These are phyloP conservation scores for Notarius lentiginosus DNA, from an alignment of 2,113 vertebrate species.

Conservation along the genomic window DNA sequence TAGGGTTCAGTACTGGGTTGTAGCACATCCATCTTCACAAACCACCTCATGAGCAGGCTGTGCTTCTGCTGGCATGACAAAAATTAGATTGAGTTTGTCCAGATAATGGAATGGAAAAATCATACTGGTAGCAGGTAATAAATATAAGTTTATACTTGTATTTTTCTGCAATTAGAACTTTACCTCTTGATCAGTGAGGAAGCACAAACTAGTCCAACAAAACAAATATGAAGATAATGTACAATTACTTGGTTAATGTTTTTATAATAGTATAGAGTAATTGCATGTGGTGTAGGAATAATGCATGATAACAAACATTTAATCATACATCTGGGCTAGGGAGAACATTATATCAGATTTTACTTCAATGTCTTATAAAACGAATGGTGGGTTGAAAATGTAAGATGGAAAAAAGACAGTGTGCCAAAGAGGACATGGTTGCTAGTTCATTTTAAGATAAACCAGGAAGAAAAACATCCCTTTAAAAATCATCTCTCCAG, in stretches of 20 bases:
- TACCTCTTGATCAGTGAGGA: not conserved
- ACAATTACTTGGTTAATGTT: not conserved
- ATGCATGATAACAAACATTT: not conserved
- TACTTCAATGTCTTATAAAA: not conserved
- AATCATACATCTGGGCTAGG: not conserved
- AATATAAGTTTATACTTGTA: not conserved
- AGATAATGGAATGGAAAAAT: not conserved
- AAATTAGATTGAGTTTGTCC: not conserved
- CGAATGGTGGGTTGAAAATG: not conserved
- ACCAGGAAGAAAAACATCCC: constrained; percentile 61
- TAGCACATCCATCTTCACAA: not conserved
- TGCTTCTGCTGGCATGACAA: not conserved
- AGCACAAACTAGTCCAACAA: not conserved
- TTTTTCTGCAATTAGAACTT: not conserved
- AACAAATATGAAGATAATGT: not conserved
- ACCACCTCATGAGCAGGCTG: not conserved
- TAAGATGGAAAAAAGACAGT: not conserved
- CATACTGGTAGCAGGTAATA: not conserved
- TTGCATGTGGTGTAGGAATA: not conserved
- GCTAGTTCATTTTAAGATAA: constrained; percentile 56
- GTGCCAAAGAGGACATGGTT: constrained; percentile 55
- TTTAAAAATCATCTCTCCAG: constrained; percentile 68
- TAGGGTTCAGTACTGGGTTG: not conserved
- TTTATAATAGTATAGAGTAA: not conserved
- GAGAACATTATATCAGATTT: constrained; percentile 2